Conservation (phyloP, 2,888 invertebrate genomes). For the Spisula solida region DNA sequence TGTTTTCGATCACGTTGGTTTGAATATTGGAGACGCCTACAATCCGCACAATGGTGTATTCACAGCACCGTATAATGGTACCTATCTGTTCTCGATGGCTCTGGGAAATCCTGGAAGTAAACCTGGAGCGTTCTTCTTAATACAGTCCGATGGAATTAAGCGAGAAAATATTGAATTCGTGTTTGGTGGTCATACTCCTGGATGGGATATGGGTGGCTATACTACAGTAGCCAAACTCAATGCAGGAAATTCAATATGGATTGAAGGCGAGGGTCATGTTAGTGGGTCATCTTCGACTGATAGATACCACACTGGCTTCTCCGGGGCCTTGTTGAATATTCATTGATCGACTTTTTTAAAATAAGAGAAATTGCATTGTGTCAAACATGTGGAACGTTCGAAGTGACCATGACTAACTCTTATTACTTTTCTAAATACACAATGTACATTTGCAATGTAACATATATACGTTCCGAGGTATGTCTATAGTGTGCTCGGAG, state of each 20-base stretch:
- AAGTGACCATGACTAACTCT: no score
- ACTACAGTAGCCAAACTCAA: background rate
- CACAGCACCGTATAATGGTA: conserved; percentile 39
- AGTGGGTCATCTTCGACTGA: conserved; percentile 1
- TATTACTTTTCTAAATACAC: no score
- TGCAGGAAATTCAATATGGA: conserved; percentile 20
- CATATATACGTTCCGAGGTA: no score
- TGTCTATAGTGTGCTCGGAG: no score
- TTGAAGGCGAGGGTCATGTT: conserved; percentile 42
- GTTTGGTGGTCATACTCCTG: conserved; percentile 37
- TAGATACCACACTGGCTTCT: conserved; percentile 33
- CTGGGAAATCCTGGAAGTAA: conserved; percentile 34
- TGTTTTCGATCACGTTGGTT: conserved; percentile 28
- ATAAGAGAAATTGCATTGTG: no score
- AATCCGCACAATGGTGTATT: conserved; percentile 11
- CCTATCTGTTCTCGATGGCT: conserved; percentile 30
- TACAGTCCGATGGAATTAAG: conserved; percentile 21
- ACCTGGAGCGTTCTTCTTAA: conserved; percentile 4
- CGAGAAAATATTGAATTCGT: conserved; percentile 27
- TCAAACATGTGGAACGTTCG: no score
- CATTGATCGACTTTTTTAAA: no score
- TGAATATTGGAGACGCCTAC: conserved; percentile 36
- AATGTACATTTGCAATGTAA: no score
- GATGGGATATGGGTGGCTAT: conserved; percentile 39
- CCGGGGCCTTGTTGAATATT: conserved; percentile 21